Conservation (phyloP, 2,888 invertebrate genomes). For the Dorcus parallelipipedus region DNA sequence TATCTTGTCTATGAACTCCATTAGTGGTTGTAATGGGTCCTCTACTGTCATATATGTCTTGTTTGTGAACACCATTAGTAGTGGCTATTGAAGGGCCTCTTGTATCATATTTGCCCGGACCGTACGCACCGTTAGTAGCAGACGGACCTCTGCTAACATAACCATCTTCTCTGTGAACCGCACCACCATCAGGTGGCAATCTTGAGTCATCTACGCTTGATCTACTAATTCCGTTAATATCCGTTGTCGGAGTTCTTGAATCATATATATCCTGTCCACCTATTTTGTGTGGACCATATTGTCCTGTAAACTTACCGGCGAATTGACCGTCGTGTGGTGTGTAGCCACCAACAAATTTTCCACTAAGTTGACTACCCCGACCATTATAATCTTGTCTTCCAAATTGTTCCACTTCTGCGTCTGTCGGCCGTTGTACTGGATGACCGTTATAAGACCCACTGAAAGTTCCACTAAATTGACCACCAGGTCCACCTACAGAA, state of each 20-base stretch:
- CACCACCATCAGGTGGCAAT: background rate
- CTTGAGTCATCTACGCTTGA: no score
- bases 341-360: conserved; percentile 18
- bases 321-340: background rate
- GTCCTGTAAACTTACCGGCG: conserved; percentile 18
- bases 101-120: no score
- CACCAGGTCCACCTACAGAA: no score
- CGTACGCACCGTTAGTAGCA: no score
- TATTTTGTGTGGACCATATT: conserved; percentile 16
- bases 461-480: no score
- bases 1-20: background rate
- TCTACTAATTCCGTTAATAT: no score
- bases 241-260: conserved; percentile 4
- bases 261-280: conserved; percentile 9
- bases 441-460: no score
- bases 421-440: no score
- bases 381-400: background rate
- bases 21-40: background rate
- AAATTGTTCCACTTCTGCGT: conserved; percentile 8
- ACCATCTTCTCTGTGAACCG: background rate
- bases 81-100: background rate
- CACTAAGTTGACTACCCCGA: conserved; percentile 3
- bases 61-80: background rate
- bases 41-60: background rate
- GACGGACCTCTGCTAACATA: no score